These are phyloP conservation scores for Drosophila buzzatii DNA, from an alignment of 2,888 invertebrate species.

Conservation along the genomic window DNA sequence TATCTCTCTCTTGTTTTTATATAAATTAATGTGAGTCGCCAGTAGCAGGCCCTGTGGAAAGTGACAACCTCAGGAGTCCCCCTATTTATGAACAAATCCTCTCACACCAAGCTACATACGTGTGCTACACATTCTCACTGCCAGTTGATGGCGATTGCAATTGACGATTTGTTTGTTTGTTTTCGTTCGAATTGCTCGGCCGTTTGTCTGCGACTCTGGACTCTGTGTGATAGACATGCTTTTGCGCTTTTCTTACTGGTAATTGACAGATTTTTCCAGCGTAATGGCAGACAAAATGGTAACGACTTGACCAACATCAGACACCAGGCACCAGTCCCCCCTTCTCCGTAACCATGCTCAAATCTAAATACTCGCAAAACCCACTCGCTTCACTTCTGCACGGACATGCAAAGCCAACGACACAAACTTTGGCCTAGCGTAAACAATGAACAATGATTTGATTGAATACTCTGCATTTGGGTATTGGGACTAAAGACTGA, in stretches of 20 bases:
- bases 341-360: background rate
- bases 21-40: conserved; percentile 12
- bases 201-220: conserved; percentile 15
- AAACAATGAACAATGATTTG: conserved; percentile 54
- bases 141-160: conserved; percentile 9
- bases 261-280: conserved; percentile 78
- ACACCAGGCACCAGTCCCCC: background rate
- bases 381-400: background rate
- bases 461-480: conserved; percentile 28
- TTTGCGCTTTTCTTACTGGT: conserved; percentile 74
- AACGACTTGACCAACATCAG: conserved; percentile 48
- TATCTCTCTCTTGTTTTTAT: too few species aligned
- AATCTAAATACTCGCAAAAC: background rate
- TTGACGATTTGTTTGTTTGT: conserved; percentile 33
- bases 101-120: too few species aligned
- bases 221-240: conserved; percentile 67
- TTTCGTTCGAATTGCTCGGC: conserved; percentile 9
- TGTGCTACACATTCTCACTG: background rate
- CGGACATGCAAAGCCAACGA: conserved; percentile 34
- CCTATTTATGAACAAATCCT: background rate
- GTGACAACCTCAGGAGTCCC: conserved; percentile 1
- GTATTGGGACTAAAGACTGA: background rate
- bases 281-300: conserved; percentile 72
- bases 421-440: conserved; percentile 38
- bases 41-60: background rate